Conservation (phyloP, 2,888 invertebrate genomes). For the Agrotis segetum region DNA sequence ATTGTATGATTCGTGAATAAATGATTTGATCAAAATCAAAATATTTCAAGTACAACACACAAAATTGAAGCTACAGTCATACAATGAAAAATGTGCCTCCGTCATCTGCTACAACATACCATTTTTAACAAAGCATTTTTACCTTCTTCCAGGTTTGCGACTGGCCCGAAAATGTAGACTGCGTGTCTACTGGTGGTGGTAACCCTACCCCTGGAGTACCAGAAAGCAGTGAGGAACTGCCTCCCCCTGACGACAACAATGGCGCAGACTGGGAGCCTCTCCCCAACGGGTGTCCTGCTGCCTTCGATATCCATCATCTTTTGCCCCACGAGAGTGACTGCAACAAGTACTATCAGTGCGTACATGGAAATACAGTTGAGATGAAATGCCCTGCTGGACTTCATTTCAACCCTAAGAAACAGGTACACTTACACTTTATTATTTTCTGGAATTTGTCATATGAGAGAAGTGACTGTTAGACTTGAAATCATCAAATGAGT, state of each 20-base stretch:
- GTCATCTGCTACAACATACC: not conserved
- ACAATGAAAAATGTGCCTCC: too few relatives aligned
- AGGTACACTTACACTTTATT: slow-evolving; percentile 29
- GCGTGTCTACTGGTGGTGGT: slow-evolving; percentile 10
- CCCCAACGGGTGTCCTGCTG: slow-evolving; percentile 70
- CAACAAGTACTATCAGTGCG: slow-evolving; percentile 54
- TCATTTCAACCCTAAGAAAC: slow-evolving; percentile 61
- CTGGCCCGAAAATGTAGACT: slow-evolving; percentile 66
- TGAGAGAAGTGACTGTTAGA: too few relatives aligned
- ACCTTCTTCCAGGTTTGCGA: slow-evolving; percentile 59
- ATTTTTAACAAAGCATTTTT: not conserved
- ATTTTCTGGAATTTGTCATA: too few relatives aligned
- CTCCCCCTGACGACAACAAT: not conserved
- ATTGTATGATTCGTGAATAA: too few relatives aligned
- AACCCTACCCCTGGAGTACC: not conserved
- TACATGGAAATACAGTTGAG: slow-evolving; percentile 57
- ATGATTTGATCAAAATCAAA: too few relatives aligned
- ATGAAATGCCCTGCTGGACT: slow-evolving; percentile 58
- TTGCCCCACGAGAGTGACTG: slow-evolving; percentile 70
- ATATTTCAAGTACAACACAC: not conserved
- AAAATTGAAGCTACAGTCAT: too few relatives aligned
- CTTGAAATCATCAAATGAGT: too few relatives aligned
- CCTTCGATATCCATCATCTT: slow-evolving; percentile 59
- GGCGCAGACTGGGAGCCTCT: slow-evolving; percentile 26
- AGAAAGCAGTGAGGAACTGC: slow-evolving; percentile 25